Conservation (phyloP, 2,797 vertebrate genomes). For the Odontamblyopus rebecca region DNA sequence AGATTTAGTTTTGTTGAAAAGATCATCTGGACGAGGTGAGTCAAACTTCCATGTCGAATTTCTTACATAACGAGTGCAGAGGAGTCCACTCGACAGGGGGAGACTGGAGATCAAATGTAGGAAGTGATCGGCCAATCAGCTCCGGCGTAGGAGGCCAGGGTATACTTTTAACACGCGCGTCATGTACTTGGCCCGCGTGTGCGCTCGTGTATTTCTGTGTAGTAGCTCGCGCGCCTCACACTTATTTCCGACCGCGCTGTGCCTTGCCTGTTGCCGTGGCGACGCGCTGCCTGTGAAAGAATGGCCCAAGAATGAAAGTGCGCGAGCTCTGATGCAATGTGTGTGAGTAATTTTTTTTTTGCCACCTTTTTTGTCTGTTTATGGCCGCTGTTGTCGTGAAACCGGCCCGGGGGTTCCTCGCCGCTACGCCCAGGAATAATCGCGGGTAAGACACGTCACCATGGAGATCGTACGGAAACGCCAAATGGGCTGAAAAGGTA, state of each 20-base stretch:
- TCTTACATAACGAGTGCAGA: conserved; percentile 51
- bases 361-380: conserved; percentile 11
- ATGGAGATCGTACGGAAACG: not conserved
- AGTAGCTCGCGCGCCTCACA: conserved; percentile 26
- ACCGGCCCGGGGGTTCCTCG: conserved; percentile 8
- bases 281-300: conserved; percentile 51
- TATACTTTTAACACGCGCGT: conserved; percentile 21
- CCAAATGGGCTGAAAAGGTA: not conserved
- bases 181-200: conserved; percentile 9
- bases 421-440: not conserved
- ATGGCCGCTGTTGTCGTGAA: conserved; percentile 3
- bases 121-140: conserved; percentile 7
- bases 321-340: conserved; percentile 56
- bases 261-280: conserved; percentile 65
- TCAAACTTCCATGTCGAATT: conserved; percentile 52
- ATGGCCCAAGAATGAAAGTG: conserved; percentile 50
- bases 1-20: conserved; percentile 46
- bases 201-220: not conserved
- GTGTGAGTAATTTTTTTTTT: conserved; percentile 12
- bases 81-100: conserved; percentile 13
- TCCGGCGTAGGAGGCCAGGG: not conserved
- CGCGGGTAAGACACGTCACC: not conserved
- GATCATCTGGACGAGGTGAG: conserved; percentile 49
- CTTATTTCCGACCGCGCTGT: conserved; percentile 40
- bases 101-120: conserved; percentile 4